These are phyloP conservation scores for Ictalurus furcatus DNA, from an alignment of 2,113 vertebrate species.

Conservation along the genomic window DNA sequence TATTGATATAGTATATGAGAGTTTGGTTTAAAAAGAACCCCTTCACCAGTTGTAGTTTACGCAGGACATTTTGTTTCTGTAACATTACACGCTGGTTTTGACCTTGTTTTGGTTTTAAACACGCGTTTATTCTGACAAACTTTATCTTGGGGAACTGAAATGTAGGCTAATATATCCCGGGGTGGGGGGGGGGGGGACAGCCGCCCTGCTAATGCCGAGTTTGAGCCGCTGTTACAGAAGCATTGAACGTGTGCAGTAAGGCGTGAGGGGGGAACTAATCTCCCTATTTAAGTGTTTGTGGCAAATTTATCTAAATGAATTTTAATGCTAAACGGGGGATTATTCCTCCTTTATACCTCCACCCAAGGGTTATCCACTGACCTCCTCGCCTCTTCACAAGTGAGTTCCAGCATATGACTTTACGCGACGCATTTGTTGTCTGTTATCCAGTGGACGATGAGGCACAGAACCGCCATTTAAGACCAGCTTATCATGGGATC, in stretches of 20 bases:
- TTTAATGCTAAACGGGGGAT: conserved; percentile 95
- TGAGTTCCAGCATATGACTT: conserved; percentile 56
- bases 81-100: neutral
- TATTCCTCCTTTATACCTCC: conserved; percentile 83
- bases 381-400: conserved; percentile 45
- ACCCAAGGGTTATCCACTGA: conserved; percentile 71
- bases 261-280: conserved; percentile 98
- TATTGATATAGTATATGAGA: conserved; percentile 68
- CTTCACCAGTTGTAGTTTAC: neutral
- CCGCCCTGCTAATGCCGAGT: conserved; percentile 80
- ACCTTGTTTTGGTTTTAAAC: neutral
- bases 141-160: neutral
- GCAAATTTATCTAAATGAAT: conserved; percentile 96
- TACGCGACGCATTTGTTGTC: conserved; percentile 60
- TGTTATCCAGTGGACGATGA: conserved; percentile 37
- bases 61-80: neutral
- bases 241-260: conserved; percentile 94
- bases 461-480: neutral
- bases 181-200: conserved; percentile 68
- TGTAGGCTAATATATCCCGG: conserved; percentile 71
- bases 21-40: conserved; percentile 59
- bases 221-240: conserved; percentile 86
- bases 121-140: neutral
- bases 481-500: neutral
- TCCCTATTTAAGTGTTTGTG: conserved; percentile 94